Percentiles rank a stretch among this genome's conserved stretches.
phyloP scores from a whole-genome alignment of 1,140 invertebrate genomes.

The Pogonomyrmex californicus region DNA sequence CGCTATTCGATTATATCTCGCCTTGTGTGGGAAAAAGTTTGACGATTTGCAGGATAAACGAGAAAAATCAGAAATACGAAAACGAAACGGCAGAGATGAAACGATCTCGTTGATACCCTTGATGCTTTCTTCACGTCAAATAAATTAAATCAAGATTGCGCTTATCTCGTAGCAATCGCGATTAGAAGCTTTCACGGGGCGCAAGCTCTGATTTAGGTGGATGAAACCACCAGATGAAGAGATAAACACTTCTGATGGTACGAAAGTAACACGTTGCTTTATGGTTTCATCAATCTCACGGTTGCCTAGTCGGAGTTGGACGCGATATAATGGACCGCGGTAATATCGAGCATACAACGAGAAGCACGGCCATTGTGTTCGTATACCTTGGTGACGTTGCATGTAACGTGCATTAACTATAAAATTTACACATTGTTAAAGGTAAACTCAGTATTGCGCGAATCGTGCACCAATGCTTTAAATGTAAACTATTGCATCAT shows the following conservation, averaged over 20 bases:
- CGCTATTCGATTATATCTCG: not conserved
- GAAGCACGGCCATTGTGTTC: slow-evolving; percentile 45
- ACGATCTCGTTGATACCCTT: slow-evolving; percentile 22
- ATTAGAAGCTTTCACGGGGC: slow-evolving; percentile 14
- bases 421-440: slow-evolving; percentile 61
- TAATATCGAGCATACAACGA: slow-evolving; percentile 57
- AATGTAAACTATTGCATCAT: slow-evolving; percentile 41
- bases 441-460: slow-evolving; percentile 44
- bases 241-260: slow-evolving; percentile 70
- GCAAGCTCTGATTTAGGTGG: not conserved
- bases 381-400: slow-evolving; percentile 54
- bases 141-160: slow-evolving; percentile 62
- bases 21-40: not conserved
- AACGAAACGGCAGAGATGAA: not conserved
- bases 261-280: slow-evolving; percentile 68
- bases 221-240: slow-evolving; percentile 49
- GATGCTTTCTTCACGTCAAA: slow-evolving; percentile 26
- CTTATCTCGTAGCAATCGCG: slow-evolving; percentile 35
- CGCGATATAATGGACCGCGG: slow-evolving; percentile 45
- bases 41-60: not conserved
- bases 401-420: slow-evolving; percentile 62
- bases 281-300: slow-evolving; percentile 64
- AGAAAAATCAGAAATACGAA: not conserved
- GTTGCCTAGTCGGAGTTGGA: slow-evolving; percentile 26
- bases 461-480: slow-evolving; percentile 52